These are phyloP conservation scores for Nemopilema nomurai DNA, from an alignment of 30 jellyfish, hydroid and myxozoan genomes.

Conservation along the genomic window DNA sequence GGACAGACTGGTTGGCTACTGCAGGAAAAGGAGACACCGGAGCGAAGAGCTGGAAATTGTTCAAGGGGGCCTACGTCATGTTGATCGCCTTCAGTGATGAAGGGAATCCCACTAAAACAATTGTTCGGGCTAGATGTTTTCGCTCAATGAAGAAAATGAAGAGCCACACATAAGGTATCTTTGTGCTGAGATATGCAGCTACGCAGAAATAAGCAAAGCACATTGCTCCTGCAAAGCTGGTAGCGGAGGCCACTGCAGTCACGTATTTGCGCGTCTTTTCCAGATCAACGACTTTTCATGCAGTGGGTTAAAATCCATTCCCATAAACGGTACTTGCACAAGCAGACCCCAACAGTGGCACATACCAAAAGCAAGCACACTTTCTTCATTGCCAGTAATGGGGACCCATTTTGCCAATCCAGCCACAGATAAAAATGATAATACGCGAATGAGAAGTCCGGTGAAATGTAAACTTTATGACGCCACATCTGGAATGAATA, in stretches of 20 bases:
- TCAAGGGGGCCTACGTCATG: background rate
- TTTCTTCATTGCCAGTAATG: background rate
- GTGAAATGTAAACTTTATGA: background rate
- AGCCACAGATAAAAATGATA: background rate
- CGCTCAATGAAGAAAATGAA: constrained; percentile 12
- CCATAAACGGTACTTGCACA: background rate
- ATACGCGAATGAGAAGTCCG: background rate
- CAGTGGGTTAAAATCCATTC: background rate
- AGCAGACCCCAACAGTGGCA: constrained; percentile 13
- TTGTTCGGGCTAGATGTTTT: background rate
- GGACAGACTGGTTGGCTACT: background rate
- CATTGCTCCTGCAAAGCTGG: constrained; percentile 18
- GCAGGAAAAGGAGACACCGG: constrained; percentile 5
- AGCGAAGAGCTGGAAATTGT: background rate
- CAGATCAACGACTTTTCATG: background rate
- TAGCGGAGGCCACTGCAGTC: constrained; percentile 16
- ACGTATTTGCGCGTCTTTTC: constrained; percentile 1
- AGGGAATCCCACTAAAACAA: background rate
- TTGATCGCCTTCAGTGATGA: background rate
- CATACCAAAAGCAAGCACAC: background rate
- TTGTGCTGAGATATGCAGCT: background rate
- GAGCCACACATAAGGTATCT: background rate
- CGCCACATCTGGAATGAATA: constrained; percentile 13
- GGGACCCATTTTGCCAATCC: constrained; percentile 18
- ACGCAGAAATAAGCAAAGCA: background rate